Conservation (phyloP, 1,140 invertebrate species). For the Thaumatotibia leucotreta region DNA sequence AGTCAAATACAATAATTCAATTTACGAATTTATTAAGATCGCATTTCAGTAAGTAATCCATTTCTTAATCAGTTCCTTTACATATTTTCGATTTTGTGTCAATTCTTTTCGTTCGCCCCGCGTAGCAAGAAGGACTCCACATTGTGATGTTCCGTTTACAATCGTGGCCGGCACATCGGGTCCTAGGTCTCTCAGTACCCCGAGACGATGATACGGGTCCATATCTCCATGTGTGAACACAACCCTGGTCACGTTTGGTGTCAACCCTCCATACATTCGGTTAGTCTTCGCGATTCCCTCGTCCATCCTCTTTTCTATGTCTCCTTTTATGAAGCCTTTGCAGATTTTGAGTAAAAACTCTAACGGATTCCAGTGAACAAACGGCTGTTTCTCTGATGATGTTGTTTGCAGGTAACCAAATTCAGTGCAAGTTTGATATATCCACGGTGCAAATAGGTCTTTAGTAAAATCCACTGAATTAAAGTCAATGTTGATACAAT, state of each 20-base stretch:
- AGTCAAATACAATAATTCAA: no score
- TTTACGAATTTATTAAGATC: neutral
- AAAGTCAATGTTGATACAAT: neutral
- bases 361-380: conserved; percentile 80
- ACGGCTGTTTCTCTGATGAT: conserved; percentile 80
- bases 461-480: conserved; percentile 4
- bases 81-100: conserved; percentile 43
- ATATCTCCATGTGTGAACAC: conserved; percentile 81
- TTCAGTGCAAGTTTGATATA: conserved; percentile 90
- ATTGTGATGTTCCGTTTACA: conserved; percentile 50
- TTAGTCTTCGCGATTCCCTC: conserved; percentile 77
- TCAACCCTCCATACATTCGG: conserved; percentile 77
- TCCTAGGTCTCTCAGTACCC: conserved; percentile 70
- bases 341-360: conserved; percentile 44
- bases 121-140: conserved; percentile 45
- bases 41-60: conserved; percentile 34
- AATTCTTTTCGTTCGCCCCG: conserved; percentile 42
- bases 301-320: conserved; percentile 53
- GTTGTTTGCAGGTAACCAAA: conserved; percentile 89
- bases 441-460: conserved; percentile 76
- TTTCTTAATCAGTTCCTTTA: conserved; percentile 54
- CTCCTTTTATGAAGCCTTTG: conserved; percentile 35
- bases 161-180: conserved; percentile 49
- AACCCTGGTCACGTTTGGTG: conserved; percentile 77
- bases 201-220: conserved; percentile 81